phyloP scores from a whole-genome alignment of 1,140 invertebrate genomes.

The Rhyzopertha dominica region DNA sequence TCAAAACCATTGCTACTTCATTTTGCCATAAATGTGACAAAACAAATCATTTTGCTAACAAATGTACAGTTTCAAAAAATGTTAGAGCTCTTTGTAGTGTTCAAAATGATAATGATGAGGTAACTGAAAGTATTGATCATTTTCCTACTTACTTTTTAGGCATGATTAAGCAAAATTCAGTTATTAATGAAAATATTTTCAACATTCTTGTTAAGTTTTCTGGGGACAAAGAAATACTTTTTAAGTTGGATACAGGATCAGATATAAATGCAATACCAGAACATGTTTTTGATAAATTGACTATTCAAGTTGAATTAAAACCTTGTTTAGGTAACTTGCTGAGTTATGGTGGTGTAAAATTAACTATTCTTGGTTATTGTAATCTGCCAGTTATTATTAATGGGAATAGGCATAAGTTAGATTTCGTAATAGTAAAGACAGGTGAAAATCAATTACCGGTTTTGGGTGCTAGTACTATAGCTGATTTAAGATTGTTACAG shows the following conservation, averaged over 20 bases:
- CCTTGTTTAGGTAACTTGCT: too few relatives aligned
- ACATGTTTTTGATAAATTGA: constrained; percentile 14
- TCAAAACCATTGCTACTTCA: too few relatives aligned
- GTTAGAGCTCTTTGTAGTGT: constrained; percentile 8
- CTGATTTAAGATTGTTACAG: too few relatives aligned
- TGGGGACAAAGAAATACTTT: constrained; percentile 15
- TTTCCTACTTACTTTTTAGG: constrained; percentile 4
- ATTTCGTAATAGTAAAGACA: too few relatives aligned
- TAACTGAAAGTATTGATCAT: too few relatives aligned
- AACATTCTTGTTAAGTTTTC: constrained; percentile 20
- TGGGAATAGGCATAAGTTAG: too few relatives aligned
- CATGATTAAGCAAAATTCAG: constrained; percentile 16
- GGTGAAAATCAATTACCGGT: too few relatives aligned
- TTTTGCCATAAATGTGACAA: constrained; percentile 25
- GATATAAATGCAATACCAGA: too few relatives aligned
- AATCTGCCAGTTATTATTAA: constrained; percentile 4
- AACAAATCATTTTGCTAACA: constrained; percentile 23
- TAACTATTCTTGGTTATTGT: too few relatives aligned
- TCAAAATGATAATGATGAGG: constrained; percentile 11
- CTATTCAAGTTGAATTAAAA: constrained; percentile 13
- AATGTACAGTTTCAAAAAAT: constrained; percentile 11
- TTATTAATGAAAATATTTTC: too few relatives aligned
- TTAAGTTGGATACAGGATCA: constrained; percentile 28
- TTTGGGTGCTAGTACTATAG: too few relatives aligned
- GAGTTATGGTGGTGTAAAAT: too few relatives aligned